Base-by-base conservation (phyloP, 1,140 invertebrate genomes). In the Penaeus indicus region DNA sequence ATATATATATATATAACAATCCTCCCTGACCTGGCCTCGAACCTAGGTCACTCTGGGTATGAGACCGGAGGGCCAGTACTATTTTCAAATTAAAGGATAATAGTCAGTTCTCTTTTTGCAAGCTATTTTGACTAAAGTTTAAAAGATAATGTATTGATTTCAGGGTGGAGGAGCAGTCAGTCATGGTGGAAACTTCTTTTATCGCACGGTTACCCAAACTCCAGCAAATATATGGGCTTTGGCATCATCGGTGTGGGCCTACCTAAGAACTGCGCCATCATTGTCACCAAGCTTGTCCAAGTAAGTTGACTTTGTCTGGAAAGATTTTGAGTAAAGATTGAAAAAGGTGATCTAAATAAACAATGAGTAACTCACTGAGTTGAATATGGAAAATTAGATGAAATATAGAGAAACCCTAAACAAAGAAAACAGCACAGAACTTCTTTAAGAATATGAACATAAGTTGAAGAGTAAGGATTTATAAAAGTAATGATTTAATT, bases 181-280 rank as follows among this genome's bases (percentile, higher is more conserved):
- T 22, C 77, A 69, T n/a, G 88, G 88, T 18, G 88, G 88, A 27
- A 89, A 85, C 32, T 85, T 89, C 78, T 89, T 89, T 62, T 89
- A 85, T 47, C 83, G 88, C 22, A 89, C 88, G 21, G n/a, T 89
- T 38, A 89, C 88, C 13, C 83, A 85, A 64, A 89, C 88, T 22
- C 88, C 88, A 25, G 88, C 77, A n/a, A 89, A 89, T 27, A 81
- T 89, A 22, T 89, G 88, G 83, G 83, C 88, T 22, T 75, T 89
- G 32, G 88, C 88, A 38, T 85, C 88, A 42, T 81, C 88, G 3
- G 32, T 89, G 61, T 85, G 83, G 83, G 63, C 77, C 19, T 89
- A 81, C 42, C 18, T 89, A 62, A 80, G 38, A 25, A 10, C 83
- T n/a, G 13, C 83, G 19, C 69, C 88, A 67, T 54, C 88, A 25